Evolutionary conservation across 2,888 invertebrate species (phyloP).

Genomic region (Megaustenia siamemsis): DNA sequence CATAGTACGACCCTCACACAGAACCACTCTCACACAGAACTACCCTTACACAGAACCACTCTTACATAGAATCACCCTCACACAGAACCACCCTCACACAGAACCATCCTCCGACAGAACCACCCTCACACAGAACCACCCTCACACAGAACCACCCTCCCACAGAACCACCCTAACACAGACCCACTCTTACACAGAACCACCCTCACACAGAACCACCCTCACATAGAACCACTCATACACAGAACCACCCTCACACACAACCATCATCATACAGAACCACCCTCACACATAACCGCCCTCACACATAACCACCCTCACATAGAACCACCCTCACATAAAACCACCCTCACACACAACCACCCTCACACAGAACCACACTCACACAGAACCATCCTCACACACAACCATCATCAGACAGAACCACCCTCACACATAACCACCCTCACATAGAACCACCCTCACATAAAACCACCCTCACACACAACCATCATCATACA

Average conservation of each 20-base stretch:
- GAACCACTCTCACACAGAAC: too few relatives aligned
- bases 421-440: background rate
- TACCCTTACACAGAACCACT: too few relatives aligned
- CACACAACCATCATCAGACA: background rate
- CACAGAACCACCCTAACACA: background rate
- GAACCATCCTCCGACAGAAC: background rate
- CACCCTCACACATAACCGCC: background rate
- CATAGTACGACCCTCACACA: too few relatives aligned
- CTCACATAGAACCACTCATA: slow-evolving; percentile 20
- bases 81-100: background rate
- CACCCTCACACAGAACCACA: slow-evolving; percentile 37
- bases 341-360: slow-evolving; percentile 5
- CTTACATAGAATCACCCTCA: background rate
- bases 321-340: background rate
- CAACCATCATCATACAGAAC: background rate
- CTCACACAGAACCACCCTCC: slow-evolving; percentile 10
- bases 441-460: background rate
- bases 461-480: background rate
- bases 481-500: background rate
- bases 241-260: slow-evolving; percentile 28
- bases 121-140: slow-evolving; percentile 8
- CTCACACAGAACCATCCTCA: background rate
- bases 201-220: background rate
- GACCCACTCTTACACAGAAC: background rate
- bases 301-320: background rate